A percentile compares a stretch with the other conserved stretches of the same genome.
phyloP scores from a whole-genome alignment of 2,888 invertebrate species.

The Neoaliturus tenellus region DNA sequence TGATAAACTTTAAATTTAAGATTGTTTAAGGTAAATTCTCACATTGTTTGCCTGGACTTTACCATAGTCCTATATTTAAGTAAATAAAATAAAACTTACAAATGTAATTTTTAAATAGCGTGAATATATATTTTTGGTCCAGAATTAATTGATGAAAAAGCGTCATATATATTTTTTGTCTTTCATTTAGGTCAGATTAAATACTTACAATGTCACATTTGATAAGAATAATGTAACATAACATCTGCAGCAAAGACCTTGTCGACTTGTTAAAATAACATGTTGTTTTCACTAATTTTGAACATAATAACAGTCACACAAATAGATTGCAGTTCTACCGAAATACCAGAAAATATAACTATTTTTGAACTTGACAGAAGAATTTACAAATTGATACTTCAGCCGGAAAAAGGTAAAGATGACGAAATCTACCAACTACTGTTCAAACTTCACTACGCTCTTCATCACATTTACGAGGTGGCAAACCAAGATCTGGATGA shows the following conservation, averaged over 20 bases:
- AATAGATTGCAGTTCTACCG: neutral
- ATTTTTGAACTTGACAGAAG: constrained; percentile 27
- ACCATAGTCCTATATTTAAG: no score
- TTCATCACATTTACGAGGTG: neutral
- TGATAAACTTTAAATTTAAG: no score
- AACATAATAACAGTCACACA: neutral
- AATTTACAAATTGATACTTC: constrained; percentile 12
- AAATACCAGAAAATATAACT: neutral
- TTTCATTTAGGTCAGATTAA: no score
- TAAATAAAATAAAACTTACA: no score
- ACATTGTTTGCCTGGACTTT: no score
- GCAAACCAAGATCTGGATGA: constrained; percentile 3
- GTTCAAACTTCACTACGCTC: neutral
- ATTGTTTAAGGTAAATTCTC: no score
- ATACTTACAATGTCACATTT: neutral
- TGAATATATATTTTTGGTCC: no score
- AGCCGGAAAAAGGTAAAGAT: constrained; percentile 41
- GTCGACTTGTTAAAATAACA: neutral
- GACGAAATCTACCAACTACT: constrained; percentile 14
- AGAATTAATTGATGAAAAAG: no score
- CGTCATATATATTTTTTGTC: no score
- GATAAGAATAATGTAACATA: neutral
- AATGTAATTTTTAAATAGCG: no score
- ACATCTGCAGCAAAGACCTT: neutral
- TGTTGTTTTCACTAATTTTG: neutral